Conservation (phyloP, 1,140 invertebrate genomes). For the Drosophila navojoa region DNA sequence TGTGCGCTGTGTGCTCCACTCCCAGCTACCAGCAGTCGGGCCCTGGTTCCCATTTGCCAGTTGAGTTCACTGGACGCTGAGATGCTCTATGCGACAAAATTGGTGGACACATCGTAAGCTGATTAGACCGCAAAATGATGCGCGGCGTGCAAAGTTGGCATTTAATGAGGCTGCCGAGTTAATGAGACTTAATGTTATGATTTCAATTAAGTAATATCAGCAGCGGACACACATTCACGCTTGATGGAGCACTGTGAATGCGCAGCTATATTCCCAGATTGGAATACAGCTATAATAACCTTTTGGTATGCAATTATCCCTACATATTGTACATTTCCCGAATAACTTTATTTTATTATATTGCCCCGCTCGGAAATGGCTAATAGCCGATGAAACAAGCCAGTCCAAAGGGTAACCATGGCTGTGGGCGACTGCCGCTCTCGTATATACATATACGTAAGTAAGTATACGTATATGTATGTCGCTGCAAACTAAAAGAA, state of each 20-base stretch:
- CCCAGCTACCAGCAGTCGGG: not conserved
- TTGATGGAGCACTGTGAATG: conserved; percentile 4
- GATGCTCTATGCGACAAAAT: conserved; percentile 23
- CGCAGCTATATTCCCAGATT: not conserved
- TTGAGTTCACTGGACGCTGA: conserved; percentile 9
- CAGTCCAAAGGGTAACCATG: not conserved
- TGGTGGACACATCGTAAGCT: conserved; percentile 57
- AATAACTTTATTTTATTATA: not conserved
- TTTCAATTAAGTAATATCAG: conserved; percentile 69
- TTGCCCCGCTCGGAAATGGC: not conserved
- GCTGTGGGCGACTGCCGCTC: not conserved
- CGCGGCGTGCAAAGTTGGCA: conserved; percentile 20
- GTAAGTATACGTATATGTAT: not conserved
- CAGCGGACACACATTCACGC: conserved; percentile 19
- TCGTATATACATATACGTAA: not conserved
- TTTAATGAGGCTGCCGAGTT: conserved; percentile 36
- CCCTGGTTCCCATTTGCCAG: not conserved
- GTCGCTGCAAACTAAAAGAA: conserved; percentile 25
- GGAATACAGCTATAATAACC: not conserved
- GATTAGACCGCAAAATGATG: conserved; percentile 51
- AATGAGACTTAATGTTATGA: conserved; percentile 54
- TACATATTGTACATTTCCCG: conserved; percentile 1
- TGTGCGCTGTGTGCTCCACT: conserved; percentile 30
- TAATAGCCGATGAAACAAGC: not conserved
- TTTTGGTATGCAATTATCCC: not conserved